phyloP scores from a whole-genome alignment of 2,797 vertebrate genomes.

The Syngnathus rostellatus region DNA sequence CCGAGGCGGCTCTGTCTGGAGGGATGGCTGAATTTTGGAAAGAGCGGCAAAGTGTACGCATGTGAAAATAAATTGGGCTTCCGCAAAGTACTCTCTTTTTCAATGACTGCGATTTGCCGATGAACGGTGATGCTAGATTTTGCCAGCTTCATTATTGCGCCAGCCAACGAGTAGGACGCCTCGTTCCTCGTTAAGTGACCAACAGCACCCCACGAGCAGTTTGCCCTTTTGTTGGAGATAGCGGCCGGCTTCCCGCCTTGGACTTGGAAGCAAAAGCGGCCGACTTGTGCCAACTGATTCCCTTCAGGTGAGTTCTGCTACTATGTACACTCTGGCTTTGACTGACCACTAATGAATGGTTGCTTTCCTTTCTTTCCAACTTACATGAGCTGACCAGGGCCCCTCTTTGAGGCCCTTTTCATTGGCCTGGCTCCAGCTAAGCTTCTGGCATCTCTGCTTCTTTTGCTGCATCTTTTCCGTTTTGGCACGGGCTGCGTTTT shows the following conservation, averaged over 20 bases:
- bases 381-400: neutral
- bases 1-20: constrained; percentile 59
- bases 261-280: too few species aligned
- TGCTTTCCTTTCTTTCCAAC: neutral
- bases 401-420: neutral
- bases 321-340: neutral
- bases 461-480: constrained; percentile 13
- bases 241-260: too few species aligned
- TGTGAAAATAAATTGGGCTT: constrained; percentile 28
- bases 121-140: too few species aligned
- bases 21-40: constrained; percentile 70
- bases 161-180: too few species aligned
- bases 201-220: too few species aligned
- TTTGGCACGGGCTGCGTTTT: constrained; percentile 17
- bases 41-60: constrained; percentile 44
- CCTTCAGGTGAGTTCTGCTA: neutral
- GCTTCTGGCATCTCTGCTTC: constrained; percentile 39
- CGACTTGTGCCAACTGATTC: too few species aligned
- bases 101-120: neutral
- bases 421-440: constrained; percentile 37
- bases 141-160: too few species aligned
- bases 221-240: too few species aligned
- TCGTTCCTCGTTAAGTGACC: too few species aligned
- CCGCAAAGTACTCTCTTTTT: neutral
- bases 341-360: neutral